phyloP scores from a whole-genome alignment of 2,888 invertebrate genomes.

The Allophyes oxyacanthae region DNA sequence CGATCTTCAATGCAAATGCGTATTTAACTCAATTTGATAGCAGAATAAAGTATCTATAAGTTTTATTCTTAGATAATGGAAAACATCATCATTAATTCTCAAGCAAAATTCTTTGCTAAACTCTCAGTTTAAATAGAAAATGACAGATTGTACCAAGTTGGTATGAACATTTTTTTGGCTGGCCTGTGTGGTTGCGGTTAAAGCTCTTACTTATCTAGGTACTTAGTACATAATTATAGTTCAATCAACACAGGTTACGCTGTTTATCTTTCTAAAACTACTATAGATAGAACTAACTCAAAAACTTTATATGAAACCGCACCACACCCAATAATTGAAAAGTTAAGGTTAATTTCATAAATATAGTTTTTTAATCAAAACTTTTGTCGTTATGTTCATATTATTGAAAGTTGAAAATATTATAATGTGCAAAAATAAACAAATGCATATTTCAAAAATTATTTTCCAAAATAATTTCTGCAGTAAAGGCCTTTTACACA shows the following conservation, averaged over 20 bases:
- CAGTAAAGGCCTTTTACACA: too few species aligned
- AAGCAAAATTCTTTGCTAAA: not conserved
- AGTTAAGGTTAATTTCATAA: conserved; percentile 14
- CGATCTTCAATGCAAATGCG: too few species aligned
- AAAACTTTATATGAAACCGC: conserved; percentile 23
- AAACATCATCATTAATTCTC: not conserved
- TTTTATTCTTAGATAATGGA: too few species aligned
- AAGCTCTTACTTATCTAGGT: too few species aligned
- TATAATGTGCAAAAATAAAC: not conserved
- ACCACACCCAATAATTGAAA: not conserved
- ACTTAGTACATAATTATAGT: not conserved
- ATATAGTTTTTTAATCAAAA: conserved; percentile 23
- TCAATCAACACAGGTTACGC: not conserved
- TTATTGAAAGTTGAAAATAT: not conserved
- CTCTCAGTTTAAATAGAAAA: not conserved
- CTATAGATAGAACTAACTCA: conserved; percentile 2
- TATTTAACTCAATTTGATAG: too few species aligned
- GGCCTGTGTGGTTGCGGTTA: conserved; percentile 3
- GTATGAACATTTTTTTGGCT: not conserved
- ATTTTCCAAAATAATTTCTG: too few species aligned
- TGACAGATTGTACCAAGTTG: not conserved
- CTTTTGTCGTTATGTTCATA: conserved; percentile 15
- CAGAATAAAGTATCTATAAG: too few species aligned
- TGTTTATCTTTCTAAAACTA: conserved; percentile 5
- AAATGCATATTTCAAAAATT: too few species aligned